Evolutionary conservation across 2,888 invertebrate genomes (phyloP), one percentile per base, ranked within the genome.

Genomic region (Gerosis bhagava): DNA sequence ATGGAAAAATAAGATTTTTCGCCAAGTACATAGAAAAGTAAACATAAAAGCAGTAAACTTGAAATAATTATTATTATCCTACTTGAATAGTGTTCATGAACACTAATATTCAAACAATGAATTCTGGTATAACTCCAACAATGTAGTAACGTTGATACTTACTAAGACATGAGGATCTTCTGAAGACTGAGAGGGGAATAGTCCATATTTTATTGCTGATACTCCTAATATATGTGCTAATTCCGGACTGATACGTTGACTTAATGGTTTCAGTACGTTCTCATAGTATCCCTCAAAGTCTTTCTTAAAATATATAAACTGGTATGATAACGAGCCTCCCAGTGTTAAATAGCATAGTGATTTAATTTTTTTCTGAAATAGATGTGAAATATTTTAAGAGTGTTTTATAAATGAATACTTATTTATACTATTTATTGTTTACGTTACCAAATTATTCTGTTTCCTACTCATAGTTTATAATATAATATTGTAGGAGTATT

Each of bases 251-350:
- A 97, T 63, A 7, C 89, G 72, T 53, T 93, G 93, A 16, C 93
- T 83, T 1, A 92, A 24, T 1, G 97, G 97, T 90, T 95, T 94
- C 1, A 95, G 66, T 49, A 93, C 72, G 49, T 93, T 86, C 39
- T 91, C 90, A 74, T 96, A 97, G 74, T 96, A 96, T 54, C 91
- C 92, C 67, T 94, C 94, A 70, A 96, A 94, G 55, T 94, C 94
- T 63, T 93, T 93, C 68, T 94, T 94, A 29, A 94, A 77, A 65
- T 92, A 93, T 48, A 95, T 82, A 0, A 92, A 93, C 47, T 91
- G 88, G 72, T 95, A 96, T 1, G 93, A 80, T 11, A 91, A 67
- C 5, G 90, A 70, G 12, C 95, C 94, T 5, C 94, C 92, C 17
- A 90, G 55, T n/a, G 92, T 91, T 2, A 96, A 80, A 47, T 90